Conservation (phyloP, 92 coral and sea anemone species). For the Metridium senile region DNA sequence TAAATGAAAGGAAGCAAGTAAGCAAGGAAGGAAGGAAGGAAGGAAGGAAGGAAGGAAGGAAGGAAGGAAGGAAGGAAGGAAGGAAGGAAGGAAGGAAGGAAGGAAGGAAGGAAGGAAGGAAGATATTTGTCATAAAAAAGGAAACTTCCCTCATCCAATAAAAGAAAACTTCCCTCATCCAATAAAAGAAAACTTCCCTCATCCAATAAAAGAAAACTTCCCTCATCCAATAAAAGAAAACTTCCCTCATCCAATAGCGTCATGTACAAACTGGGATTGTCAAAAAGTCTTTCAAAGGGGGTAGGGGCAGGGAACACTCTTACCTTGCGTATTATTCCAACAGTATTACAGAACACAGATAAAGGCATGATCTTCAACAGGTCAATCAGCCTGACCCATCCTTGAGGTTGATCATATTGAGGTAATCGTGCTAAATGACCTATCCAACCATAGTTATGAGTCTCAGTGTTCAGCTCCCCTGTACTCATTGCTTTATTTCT, state of each 20-base stretch:
- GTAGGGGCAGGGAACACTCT: no score
- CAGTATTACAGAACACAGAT: slow-evolving; percentile 55
- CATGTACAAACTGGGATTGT: no score
- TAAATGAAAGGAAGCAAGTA: no score
- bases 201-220: no score
- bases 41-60: background rate
- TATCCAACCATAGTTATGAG: slow-evolving; percentile 60
- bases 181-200: no score
- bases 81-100: background rate
- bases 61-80: background rate
- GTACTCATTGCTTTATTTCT: slow-evolving; percentile 6
- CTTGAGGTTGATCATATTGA: slow-evolving; percentile 24
- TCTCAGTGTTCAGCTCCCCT: slow-evolving; percentile 22
- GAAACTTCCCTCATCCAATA: no score
- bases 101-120: background rate
- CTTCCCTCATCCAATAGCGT: no score
- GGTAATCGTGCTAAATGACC: slow-evolving; percentile 46
- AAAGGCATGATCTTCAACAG: slow-evolving; percentile 68
- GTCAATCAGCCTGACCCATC: slow-evolving; percentile 71
- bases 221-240: no score
- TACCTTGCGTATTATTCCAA: slow-evolving; percentile 66
- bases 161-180: no score
- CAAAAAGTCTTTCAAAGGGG: no score
- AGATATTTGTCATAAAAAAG: no score
- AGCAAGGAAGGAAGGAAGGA: no score